Conservation (phyloP, 64 coral and sea anemone genomes). For the Pocillopora damicornis region DNA sequence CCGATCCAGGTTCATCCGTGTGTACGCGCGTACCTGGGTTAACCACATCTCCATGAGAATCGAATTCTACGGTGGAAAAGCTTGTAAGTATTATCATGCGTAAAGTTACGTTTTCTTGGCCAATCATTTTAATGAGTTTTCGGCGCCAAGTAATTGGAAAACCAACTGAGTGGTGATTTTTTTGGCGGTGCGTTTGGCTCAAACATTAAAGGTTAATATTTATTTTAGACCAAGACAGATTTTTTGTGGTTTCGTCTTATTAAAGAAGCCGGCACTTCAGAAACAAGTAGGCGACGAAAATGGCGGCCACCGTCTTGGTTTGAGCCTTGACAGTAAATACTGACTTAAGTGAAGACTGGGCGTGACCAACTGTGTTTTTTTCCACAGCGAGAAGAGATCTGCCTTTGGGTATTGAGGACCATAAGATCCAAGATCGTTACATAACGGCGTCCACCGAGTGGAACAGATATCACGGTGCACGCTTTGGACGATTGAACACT, state of each 20-base stretch:
- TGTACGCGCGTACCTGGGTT: slow-evolving; percentile 50
- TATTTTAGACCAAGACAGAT: too few relatives aligned
- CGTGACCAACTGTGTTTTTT: neutral
- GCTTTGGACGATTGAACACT: slow-evolving; percentile 15
- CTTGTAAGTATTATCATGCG: slow-evolving; percentile 31
- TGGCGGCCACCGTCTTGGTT: neutral
- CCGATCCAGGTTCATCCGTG: slow-evolving; percentile 47
- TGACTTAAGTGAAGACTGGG: neutral
- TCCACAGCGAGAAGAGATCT: slow-evolving; percentile 19
- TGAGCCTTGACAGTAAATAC: neutral
- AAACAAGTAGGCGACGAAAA: too few relatives aligned
- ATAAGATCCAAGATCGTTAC: slow-evolving; percentile 18
- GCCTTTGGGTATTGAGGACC: slow-evolving; percentile 45
- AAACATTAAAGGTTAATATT: too few relatives aligned
- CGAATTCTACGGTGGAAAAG: slow-evolving; percentile 42
- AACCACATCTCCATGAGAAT: slow-evolving; percentile 52
- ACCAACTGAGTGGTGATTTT: too few relatives aligned
- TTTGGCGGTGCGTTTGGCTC: too few relatives aligned
- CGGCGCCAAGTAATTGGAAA: too few relatives aligned
- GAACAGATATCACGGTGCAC: slow-evolving; percentile 39
- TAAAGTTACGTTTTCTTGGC: too few relatives aligned
- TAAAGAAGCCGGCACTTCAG: too few relatives aligned
- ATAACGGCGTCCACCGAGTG: slow-evolving; percentile 28
- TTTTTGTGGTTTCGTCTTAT: too few relatives aligned
- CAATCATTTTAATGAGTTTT: too few relatives aligned